phyloP scores from a whole-genome alignment of 2,113 vertebrate species.

The Oplegnathus fasciatus region DNA sequence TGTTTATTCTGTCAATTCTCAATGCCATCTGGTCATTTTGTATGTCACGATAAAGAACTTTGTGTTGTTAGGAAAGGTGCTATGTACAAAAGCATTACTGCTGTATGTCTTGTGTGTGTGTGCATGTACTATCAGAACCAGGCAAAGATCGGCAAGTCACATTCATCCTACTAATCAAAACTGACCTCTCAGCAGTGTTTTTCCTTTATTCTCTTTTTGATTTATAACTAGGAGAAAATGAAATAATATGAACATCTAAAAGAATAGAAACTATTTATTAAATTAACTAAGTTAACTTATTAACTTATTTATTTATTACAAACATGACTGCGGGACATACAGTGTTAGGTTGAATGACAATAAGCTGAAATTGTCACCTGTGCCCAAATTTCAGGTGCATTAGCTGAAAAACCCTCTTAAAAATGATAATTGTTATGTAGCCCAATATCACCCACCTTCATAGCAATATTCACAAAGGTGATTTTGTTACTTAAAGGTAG shows the following conservation, averaged over 20 bases:
- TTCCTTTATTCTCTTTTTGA: neutral
- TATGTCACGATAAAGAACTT: neutral
- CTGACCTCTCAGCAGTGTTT: neutral
- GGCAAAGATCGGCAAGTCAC: neutral
- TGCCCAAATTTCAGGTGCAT: neutral
- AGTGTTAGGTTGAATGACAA: neutral
- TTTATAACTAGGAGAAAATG: neutral
- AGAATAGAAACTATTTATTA: neutral
- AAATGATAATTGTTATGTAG: neutral
- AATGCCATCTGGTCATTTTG: too few relatives aligned
- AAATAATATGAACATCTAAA: neutral
- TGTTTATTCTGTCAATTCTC: too few relatives aligned
- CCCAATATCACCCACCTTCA: neutral
- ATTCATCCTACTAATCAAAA: neutral
- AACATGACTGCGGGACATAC: neutral
- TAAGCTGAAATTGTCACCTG: neutral
- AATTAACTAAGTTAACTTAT: neutral
- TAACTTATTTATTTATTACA: neutral
- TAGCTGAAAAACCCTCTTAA: neutral
- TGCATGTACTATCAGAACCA: neutral
- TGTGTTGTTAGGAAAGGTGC: neutral
- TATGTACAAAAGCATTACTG: neutral
- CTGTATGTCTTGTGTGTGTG: neutral
- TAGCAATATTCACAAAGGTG: neutral
- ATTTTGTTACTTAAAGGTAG: constrained; percentile 9